phyloP scores from a whole-genome alignment of 2,113 vertebrate species.

The Erpornis zantholeuca region DNA sequence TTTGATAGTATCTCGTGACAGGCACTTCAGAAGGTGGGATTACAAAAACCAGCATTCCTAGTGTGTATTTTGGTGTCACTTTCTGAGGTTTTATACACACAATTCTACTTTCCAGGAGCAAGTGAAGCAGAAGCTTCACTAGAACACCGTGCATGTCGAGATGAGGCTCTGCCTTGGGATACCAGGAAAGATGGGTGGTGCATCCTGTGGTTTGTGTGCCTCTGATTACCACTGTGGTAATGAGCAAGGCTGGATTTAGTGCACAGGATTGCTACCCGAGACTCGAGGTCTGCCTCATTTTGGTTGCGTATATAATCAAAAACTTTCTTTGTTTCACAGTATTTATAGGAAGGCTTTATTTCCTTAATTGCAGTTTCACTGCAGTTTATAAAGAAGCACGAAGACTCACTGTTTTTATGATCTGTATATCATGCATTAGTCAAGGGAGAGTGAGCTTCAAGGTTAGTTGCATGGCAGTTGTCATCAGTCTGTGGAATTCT shows the following conservation, averaged over 20 bases:
- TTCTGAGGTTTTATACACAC: not conserved
- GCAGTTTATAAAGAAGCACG: slow-evolving; percentile 1
- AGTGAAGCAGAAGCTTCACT: not conserved
- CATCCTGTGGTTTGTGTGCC: not conserved
- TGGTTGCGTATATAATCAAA: slow-evolving; percentile 20
- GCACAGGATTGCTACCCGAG: not conserved
- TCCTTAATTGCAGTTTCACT: slow-evolving; percentile 15
- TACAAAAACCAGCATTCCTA: not conserved
- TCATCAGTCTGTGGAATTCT: slow-evolving; percentile 28
- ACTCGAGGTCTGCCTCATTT: not conserved
- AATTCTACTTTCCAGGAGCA: not conserved
- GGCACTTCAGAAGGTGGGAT: not conserved
- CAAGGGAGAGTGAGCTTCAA: not conserved
- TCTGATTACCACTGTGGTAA: not conserved
- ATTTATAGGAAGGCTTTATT: slow-evolving; percentile 53
- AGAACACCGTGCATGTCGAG: not conserved
- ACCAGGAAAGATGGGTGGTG: not conserved
- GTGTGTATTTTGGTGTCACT: not conserved
- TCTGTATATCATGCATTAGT: not conserved
- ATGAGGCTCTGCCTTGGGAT: not conserved
- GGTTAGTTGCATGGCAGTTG: slow-evolving; percentile 21
- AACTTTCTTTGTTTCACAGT: slow-evolving; percentile 9
- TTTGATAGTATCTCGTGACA: not conserved
- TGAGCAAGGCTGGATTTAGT: not conserved
- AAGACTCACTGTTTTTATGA: not conserved